Evolutionary conservation across 2,888 invertebrate genomes (phyloP), one percentile per base, ranked within the genome.

Genomic region (Drosophila merina): DNA sequence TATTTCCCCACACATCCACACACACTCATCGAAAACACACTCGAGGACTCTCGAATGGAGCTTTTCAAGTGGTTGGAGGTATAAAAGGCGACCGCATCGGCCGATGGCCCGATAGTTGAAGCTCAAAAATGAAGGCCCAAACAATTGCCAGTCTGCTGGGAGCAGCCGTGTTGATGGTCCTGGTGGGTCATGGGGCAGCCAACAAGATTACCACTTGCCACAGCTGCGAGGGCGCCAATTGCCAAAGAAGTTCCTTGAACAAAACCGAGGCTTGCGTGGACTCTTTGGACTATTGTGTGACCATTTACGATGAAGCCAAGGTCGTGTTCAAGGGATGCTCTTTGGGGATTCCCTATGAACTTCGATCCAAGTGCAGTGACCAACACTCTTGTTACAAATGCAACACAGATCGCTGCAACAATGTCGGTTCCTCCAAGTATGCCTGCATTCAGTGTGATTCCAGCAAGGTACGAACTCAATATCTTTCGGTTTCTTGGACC

Each of bases 271-370:
- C 68, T 12, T 91, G 91, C 48, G 14, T 71, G 14, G 89, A 91
- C 72, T 74, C 85, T 5, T 57, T 91, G 74, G 91, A 91, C 69
- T 83, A 86, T 62, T 91, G 91, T 64, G 87, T 91, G 25, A 89
- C 91, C 7, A 64, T 91, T 10, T 91, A 86, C 47, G 86, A 89
- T 3, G 72, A 86, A 88, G 90, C 79, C 31, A 72, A 73, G 45
- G 83, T 90, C 3, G 66, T 90, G 2, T 85, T 74, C 59, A 89
- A 87, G 38, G 91, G 91, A n/a, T 91, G 91, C 60, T 89, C 85
- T 0, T 52, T 88, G 38, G 88, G 89, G 47, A 81, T 90, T 33
- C 88, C 90, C 0, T 59, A 76, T 5, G 56, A 79, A 6, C 55
- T 88, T 64, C 86, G 89, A 0, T 50, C 57, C 0, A 89, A 82